Evolutionary conservation across 2,113 vertebrate genomes (phyloP), one percentile per base, ranked within the genome.

Genomic region (Hippopotamus amphibius): DNA sequence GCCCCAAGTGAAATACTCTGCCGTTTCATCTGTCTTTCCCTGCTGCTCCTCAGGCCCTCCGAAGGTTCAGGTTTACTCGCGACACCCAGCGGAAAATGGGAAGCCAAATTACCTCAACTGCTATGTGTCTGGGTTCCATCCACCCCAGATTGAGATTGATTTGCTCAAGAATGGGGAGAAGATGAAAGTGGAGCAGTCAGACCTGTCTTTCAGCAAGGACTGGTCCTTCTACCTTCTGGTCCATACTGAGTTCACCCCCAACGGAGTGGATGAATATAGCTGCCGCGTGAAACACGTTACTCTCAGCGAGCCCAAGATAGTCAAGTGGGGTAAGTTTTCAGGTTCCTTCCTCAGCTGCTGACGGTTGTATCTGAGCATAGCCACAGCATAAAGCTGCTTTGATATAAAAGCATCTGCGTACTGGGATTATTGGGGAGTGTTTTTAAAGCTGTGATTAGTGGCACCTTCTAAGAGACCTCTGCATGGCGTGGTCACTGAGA

Each of bases 191-290:
- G 0, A 80, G 0, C 98, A 97, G 65, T 95, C 98, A 0, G 99
- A 99, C 97, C 98, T 99, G 98, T 98, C 99, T 91, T 99, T 99
- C 97, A 98, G 98, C 1, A 81, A 98, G 1, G 94, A 98, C 82
- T 99, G 99, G 99, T 88, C 97, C 24, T 99, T 99, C 97, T 97
- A 99, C 48, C 98, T 99, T 69, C 99, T 99, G 94, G 98, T 88
- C 28, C 80, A 92, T 0, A 97, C 2, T 0, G 0, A 6, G 0
- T 99, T 99, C 93, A 95, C 0, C 0, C 99, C 99, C 0, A 0
- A 0, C 0, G 1, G 0, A 0, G 77, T 0, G 0, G 96, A 98
- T 0, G 0, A 0, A 0, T 99, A 97, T 50, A 0, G 0, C 28
- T 99, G 99, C 97, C 68, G 0, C 0, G 99, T 99, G 86, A 16